Evolutionary conservation across 2,797 vertebrate species (phyloP).

Genomic region (Brachymystax lenok): DNA sequence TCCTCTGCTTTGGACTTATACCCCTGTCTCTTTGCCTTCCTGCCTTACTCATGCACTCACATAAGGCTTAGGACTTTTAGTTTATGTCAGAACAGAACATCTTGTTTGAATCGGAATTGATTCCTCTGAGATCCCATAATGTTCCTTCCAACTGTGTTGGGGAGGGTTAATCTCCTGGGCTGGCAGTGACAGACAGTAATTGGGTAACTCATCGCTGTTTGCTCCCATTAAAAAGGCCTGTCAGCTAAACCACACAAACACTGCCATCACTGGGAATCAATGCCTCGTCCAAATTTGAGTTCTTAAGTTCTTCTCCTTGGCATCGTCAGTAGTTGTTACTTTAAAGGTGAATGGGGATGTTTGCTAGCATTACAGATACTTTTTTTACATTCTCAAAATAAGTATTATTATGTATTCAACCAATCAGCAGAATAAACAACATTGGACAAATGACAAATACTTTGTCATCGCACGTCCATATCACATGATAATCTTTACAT

Average conservation of each 20-base stretch:
- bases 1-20: not conserved
- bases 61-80: not conserved
- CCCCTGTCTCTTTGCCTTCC: not conserved
- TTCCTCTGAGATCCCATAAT: not conserved
- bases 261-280: not conserved
- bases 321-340: not conserved
- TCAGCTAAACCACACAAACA: not conserved
- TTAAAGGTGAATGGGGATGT: not conserved
- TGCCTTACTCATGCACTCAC: not conserved
- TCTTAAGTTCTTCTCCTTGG: not conserved
- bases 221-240: not conserved
- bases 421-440: no score
- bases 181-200: conserved; percentile 6
- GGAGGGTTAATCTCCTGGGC: not conserved
- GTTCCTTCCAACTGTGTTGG: not conserved
- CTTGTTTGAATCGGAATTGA: not conserved
- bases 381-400: no score
- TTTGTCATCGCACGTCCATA: no score
- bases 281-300: not conserved
- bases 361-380: not conserved
- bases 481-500: no score
- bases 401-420: no score
- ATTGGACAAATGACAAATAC: no score
- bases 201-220: conserved; percentile 5
- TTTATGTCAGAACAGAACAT: not conserved